A percentile compares a stretch with the other conserved stretches of the same genome.
phyloP scores from a whole-genome alignment of 2,113 vertebrate species.

The Malurus melanocephalus region DNA sequence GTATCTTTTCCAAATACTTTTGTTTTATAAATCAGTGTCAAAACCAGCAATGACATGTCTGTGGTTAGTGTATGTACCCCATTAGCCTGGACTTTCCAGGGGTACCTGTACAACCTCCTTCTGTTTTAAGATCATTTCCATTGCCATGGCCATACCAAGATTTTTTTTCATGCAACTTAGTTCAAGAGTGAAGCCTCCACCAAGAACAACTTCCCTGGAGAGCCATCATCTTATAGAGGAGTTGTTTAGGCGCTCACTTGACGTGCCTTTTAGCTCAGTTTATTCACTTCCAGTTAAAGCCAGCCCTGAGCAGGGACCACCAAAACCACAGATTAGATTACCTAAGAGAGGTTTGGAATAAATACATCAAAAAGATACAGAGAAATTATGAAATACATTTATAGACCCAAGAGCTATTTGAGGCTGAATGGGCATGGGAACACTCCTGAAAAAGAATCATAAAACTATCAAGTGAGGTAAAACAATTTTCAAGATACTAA shows the following conservation, averaged over 20 bases:
- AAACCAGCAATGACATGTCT: background rate
- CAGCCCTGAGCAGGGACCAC: background rate
- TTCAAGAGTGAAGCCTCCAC: background rate
- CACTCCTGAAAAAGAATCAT: background rate
- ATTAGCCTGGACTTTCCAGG: background rate
- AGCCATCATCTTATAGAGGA: background rate
- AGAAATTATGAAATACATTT: background rate
- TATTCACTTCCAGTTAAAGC: background rate
- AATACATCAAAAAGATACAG: background rate
- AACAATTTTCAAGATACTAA: background rate
- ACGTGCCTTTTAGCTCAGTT: background rate
- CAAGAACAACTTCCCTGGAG: background rate
- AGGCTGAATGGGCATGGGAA: background rate
- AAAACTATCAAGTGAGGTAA: background rate
- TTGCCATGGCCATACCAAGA: no score
- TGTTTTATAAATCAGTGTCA: background rate
- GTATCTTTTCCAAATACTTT: background rate
- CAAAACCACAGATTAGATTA: background rate
- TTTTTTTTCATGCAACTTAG: background rate
- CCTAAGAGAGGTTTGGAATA: background rate
- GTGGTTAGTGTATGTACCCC: background rate
- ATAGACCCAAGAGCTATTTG: background rate
- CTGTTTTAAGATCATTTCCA: background rate
- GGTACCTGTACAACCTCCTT: background rate
- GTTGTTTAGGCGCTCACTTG: background rate